These are phyloP conservation scores for Loriculus beryllinus DNA, from an alignment of 2,797 vertebrate genomes.

Conservation along the genomic window DNA sequence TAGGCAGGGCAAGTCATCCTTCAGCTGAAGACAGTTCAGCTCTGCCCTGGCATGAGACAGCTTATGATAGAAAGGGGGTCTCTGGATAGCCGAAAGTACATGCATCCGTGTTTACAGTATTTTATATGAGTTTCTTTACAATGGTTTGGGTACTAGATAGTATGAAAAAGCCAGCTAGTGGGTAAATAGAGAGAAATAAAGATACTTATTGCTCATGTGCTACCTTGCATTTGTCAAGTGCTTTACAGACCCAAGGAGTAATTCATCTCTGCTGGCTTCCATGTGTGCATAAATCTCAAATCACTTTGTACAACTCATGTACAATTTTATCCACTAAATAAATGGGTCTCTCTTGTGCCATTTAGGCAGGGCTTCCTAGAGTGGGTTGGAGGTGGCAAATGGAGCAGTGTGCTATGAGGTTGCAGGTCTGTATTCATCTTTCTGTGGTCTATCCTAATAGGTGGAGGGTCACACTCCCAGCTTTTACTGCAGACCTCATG, in stretches of 20 bases:
- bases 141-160: neutral
- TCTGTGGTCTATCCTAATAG: neutral
- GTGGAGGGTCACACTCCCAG: neutral
- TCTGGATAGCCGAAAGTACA: neutral
- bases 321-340: neutral
- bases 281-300: neutral
- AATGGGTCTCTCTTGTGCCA: neutral
- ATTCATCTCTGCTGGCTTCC: neutral
- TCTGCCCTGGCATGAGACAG: neutral
- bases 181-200: neutral
- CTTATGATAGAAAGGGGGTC: neutral
- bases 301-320: neutral
- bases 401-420: neutral
- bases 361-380: neutral
- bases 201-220: neutral
- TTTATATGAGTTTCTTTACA: neutral
- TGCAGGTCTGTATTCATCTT: neutral
- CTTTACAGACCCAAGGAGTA: neutral
- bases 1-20: neutral
- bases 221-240: neutral
- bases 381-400: neutral
- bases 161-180: neutral
- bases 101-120: neutral
- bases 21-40: neutral
- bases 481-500: neutral